Base-by-base conservation (phyloP, 1,140 invertebrate genomes). In the Drosophila sproati region DNA sequence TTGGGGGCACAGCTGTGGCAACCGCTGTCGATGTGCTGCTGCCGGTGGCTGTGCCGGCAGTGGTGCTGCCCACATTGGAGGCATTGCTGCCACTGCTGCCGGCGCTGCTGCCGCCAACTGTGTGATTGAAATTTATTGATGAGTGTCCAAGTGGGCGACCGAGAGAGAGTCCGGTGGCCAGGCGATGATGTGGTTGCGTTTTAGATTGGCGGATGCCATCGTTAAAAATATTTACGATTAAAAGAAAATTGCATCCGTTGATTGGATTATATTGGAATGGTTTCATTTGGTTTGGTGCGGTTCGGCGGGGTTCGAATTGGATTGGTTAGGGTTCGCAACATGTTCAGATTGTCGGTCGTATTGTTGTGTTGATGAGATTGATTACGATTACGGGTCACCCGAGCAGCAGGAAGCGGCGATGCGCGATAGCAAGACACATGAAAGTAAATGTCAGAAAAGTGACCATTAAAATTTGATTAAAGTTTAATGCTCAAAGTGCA, bases 151-250 rank as follows among this genome's bases (percentile, higher is more conserved):
- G 39, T 37, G 12, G 12, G 10, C 51, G 63, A 54, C 39, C 31
- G 45, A 29, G 47, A 54, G 7, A 51, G 67, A 48, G 72, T 60
- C 37, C 43, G 41, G 55, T 69, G 41, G 60, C 31, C 60, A 64
- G 60, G 60, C 52, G 47, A 73, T 66, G 45, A 70, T 73, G 69
- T 57, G 80, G 72, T 74, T 77, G 62, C 67, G 74, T 74, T 88
- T 88, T 89, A 89, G 77, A 80, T 80, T 80, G 80, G 70, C 54
- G 73, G 68, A 73, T 63, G 48, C 45, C 77, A 74, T 90, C 86
- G 86, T 89, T 89, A 89, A 89, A 86, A 89, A 90, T 89, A 89
- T 89, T 89, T 89, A 89, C 86, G 86, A 85, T 89, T 90, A 90
- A 89, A 85, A 90, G 86, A 60, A 89, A 89, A 89, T 89, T 86